These are phyloP conservation scores for Ericerus pela DNA, from an alignment of 1,140 invertebrate genomes.

Conservation along the genomic window DNA sequence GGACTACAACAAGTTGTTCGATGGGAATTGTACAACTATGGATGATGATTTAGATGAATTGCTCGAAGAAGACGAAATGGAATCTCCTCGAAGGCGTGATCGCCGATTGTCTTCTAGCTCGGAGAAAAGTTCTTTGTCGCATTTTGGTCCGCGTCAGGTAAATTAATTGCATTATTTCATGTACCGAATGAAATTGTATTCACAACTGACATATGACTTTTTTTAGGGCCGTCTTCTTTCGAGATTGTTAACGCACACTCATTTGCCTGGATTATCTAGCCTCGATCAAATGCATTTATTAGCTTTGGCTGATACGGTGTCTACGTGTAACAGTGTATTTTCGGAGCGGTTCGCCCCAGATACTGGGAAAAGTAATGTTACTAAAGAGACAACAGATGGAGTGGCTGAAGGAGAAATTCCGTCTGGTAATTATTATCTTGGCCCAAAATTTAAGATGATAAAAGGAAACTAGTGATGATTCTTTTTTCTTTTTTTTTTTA, in stretches of 20 bases:
- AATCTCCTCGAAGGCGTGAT: slow-evolving; percentile 41
- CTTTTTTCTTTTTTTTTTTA: background rate
- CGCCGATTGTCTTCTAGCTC: slow-evolving; percentile 43
- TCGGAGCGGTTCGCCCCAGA: slow-evolving; percentile 68
- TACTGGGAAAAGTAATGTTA: slow-evolving; percentile 50
- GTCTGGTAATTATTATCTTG: slow-evolving; percentile 27
- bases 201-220: too few species aligned
- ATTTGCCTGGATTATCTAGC: slow-evolving; percentile 89
- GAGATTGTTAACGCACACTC: slow-evolving; percentile 83
- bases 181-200: slow-evolving; percentile 17
- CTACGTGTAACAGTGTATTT: slow-evolving; percentile 76
- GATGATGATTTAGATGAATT: slow-evolving; percentile 72
- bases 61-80: slow-evolving; percentile 43
- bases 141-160: slow-evolving; percentile 70
- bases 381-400: slow-evolving; percentile 50
- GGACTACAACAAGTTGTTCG: slow-evolving; percentile 79
- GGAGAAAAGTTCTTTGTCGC: slow-evolving; percentile 54
- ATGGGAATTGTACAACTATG: slow-evolving; percentile 47
- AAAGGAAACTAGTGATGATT: background rate
- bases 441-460: background rate
- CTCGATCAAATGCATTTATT: slow-evolving; percentile 98
- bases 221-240: slow-evolving; percentile 64
- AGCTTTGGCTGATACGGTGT: slow-evolving; percentile 93
- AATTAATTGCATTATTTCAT: too few species aligned
- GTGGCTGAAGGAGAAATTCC: slow-evolving; percentile 44